phyloP scores from a whole-genome alignment of 2,888 invertebrate species.

The Osedax fenrisi region DNA sequence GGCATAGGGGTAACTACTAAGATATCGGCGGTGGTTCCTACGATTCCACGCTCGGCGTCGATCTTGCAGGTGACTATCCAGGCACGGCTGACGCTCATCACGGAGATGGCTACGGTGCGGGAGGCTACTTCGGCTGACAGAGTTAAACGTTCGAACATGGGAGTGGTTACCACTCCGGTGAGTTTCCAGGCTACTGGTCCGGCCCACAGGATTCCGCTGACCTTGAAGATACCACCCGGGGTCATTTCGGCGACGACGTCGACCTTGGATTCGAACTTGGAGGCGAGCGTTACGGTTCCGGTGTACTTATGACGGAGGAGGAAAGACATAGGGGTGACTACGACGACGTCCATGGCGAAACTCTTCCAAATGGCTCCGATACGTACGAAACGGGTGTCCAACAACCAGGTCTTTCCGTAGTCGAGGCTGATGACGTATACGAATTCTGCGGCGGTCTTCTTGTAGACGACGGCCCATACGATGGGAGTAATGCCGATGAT shows the following conservation, averaged over 20 bases:
- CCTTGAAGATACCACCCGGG: background rate
- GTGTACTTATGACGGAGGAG: background rate
- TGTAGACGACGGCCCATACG: background rate
- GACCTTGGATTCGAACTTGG: background rate
- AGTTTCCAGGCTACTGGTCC: background rate
- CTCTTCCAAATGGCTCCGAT: background rate
- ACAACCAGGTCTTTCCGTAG: background rate
- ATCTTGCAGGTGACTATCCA: constrained; percentile 22
- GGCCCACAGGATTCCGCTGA: constrained; percentile 16
- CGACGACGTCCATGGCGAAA: background rate
- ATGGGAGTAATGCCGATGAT: constrained; percentile 13
- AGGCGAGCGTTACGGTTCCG: background rate
- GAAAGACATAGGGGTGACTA: background rate
- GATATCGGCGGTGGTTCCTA: no score
- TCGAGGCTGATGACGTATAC: background rate
- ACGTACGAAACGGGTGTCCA: background rate
- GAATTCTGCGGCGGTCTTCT: background rate
- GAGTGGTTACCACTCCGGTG: background rate
- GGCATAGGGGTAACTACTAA: no score
- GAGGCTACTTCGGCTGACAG: no score
- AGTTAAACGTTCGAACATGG: background rate
- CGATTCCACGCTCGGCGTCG: constrained; percentile 18
- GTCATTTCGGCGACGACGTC: constrained; percentile 19
- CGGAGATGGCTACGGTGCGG: constrained; percentile 21
- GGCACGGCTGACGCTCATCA: constrained; percentile 25